Conservation (phyloP, 2,888 invertebrate genomes). For the Eupithecia insigniata region DNA sequence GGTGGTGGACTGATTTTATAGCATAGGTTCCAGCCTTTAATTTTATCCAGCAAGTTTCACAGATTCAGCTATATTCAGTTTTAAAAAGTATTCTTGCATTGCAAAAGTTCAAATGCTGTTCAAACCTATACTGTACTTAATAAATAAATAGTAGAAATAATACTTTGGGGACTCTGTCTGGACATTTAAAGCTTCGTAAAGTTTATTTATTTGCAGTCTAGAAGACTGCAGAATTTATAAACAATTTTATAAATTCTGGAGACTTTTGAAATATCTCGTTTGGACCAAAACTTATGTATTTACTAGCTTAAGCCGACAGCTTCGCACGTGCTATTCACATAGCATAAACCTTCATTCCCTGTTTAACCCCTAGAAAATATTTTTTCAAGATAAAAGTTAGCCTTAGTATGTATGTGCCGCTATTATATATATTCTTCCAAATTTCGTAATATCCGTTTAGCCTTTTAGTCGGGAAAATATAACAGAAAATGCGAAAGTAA, state of each 20-base stretch:
- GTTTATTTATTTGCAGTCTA: not conserved
- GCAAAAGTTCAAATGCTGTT: not conserved
- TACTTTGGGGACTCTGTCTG: not conserved
- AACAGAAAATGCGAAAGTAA: no score
- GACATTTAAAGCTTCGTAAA: constrained; percentile 6
- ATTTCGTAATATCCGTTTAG: no score
- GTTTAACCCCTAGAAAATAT: no score
- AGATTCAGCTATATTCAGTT: not conserved
- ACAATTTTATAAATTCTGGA: constrained; percentile 1
- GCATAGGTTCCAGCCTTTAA: not conserved
- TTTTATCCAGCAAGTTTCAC: not conserved
- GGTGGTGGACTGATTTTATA: not conserved
- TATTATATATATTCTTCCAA: not conserved
- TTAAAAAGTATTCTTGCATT: not conserved
- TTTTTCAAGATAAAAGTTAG: no score
- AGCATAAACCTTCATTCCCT: no score
- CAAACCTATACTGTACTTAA: not conserved
- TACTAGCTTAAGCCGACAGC: not conserved
- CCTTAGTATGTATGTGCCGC: not conserved
- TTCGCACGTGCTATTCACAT: not conserved
- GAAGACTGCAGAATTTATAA: no score
- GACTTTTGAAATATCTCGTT: not conserved
- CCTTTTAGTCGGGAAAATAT: no score
- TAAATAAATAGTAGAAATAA: not conserved
- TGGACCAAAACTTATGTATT: not conserved